A percentile compares a stretch with the other conserved stretches of the same genome.
These are phyloP conservation scores for Cydia fagiglandana DNA, from an alignment of 1,140 invertebrate species.

Conservation along the genomic window DNA sequence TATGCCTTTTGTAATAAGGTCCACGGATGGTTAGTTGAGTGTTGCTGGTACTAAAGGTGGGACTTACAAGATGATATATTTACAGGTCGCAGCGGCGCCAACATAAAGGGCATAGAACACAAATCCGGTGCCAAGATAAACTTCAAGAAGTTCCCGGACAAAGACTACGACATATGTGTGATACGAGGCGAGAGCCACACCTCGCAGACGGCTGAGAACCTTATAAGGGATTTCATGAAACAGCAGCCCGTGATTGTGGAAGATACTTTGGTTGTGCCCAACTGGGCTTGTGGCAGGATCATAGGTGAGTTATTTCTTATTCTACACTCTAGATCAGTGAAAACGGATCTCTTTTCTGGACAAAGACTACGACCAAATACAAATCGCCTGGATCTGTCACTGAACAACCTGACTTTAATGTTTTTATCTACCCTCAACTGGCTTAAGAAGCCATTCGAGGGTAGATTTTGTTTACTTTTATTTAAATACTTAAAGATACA, in stretches of 20 bases:
- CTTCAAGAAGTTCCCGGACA: slow-evolving; percentile 80
- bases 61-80: slow-evolving; percentile 42
- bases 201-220: slow-evolving; percentile 83
- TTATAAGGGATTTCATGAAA: slow-evolving; percentile 86
- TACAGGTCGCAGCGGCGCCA: slow-evolving; percentile 84
- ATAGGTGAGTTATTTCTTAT: slow-evolving; percentile 78
- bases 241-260: slow-evolving; percentile 84
- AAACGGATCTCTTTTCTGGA: too few relatives aligned
- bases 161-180: slow-evolving; percentile 81
- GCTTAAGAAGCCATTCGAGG: too few relatives aligned
- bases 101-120: slow-evolving; percentile 86
- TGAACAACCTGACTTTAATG: too few relatives aligned
- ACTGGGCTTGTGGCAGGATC: slow-evolving; percentile 82
- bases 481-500: too few relatives aligned
- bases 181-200: slow-evolving; percentile 83
- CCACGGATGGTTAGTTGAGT: too few relatives aligned
- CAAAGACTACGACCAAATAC: too few relatives aligned
- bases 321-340: too few relatives aligned
- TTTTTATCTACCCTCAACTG: too few relatives aligned
- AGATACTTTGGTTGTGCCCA: slow-evolving; percentile 83
- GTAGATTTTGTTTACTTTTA: too few relatives aligned
- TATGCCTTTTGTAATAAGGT: too few relatives aligned
- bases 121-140: slow-evolving; percentile 85
- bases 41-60: too few relatives aligned
- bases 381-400: too few relatives aligned